A percentile compares a stretch with the other conserved stretches of the same genome.
phyloP scores from a whole-genome alignment of 2,113 vertebrate genomes.

The Cryptomyrus ogoouensis region DNA sequence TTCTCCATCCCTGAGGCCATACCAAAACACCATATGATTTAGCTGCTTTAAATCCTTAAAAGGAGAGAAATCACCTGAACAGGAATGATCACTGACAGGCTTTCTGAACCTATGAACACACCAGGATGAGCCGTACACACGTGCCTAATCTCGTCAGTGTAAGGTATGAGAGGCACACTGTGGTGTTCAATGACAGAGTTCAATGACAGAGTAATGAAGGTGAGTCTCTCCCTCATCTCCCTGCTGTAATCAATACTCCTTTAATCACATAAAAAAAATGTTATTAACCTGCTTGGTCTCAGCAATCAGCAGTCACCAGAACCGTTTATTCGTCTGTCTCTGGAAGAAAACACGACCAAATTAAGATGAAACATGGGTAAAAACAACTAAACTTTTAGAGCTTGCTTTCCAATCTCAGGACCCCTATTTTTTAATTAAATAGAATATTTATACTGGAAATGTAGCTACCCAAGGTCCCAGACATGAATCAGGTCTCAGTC shows the following conservation, averaged over 20 bases:
- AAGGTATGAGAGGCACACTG: not conserved
- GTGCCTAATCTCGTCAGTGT: not conserved
- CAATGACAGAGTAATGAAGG: slow-evolving; percentile 7
- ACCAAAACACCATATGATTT: not conserved
- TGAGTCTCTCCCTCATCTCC: not conserved
- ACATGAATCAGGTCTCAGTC: not conserved
- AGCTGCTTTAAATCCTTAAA: not conserved
- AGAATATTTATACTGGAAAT: not conserved
- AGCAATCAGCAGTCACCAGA: not conserved
- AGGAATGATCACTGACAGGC: not conserved
- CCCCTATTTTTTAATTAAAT: not conserved
- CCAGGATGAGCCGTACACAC: not conserved
- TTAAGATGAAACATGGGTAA: not conserved
- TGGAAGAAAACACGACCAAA: not conserved
- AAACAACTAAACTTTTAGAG: not conserved
- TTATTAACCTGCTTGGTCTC: not conserved
- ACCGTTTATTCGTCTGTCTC: not conserved
- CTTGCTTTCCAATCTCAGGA: not conserved
- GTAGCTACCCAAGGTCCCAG: not conserved
- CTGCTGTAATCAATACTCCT: not conserved
- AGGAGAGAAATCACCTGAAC: not conserved
- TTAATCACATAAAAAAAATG: not conserved
- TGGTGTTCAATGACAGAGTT: not conserved
- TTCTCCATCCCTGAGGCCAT: not conserved
- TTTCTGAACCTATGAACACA: not conserved